Base-by-base conservation (phyloP, 2,113 vertebrate genomes). In the Perognathus longimembris region DNA sequence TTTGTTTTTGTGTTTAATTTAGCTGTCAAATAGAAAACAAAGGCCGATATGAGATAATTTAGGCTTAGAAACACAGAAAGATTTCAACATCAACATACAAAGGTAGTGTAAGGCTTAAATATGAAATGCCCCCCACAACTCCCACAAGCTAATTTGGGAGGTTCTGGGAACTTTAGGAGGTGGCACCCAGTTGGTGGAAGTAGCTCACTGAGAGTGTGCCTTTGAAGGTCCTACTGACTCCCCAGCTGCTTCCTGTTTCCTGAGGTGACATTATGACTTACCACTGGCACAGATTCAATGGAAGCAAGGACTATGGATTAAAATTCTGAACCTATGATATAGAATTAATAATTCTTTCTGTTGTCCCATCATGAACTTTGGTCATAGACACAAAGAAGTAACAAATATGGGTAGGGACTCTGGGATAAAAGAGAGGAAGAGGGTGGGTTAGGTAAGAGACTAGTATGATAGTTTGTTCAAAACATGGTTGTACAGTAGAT, bases 1-100 rank as follows among this genome's bases (percentile, higher is more conserved):
- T 38, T 21, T 63, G 15, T 66, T 74, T 90, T 45, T 40, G 26
- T 9, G 20, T 74, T 78, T n/a, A 66, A 73, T 32, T 79, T 89
- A 92, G 8, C 10, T 61, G 63, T 71, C 36, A 82, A 90, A 50
- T 89, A 28, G 82, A 95, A 95, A 77, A 15, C 42, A 85, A 76
- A 85, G 70, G 36, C 70, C 76, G 71, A 32, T 59, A 3, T 40
- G 24, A 84, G 61, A 79, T 28, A 85, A 34, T 80, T 32, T 24
- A 28, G 85, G 63, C 15, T 79, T 66, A 24, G 75, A 90, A 50
- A 81, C 9, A 24, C 0, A 54, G 38, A n/a, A 63, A 69, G 7
- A 67, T 73, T 61, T 79, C 45, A 77, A 75, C 66, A 86, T 6
- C 28, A 20, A 34, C 32, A 3, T 8, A 67, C 38, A 88, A 88